Evolutionary conservation across 1,140 invertebrate species (phyloP), one percentile per base, ranked within the genome.

Genomic region (Globodera rostochiensis): DNA sequence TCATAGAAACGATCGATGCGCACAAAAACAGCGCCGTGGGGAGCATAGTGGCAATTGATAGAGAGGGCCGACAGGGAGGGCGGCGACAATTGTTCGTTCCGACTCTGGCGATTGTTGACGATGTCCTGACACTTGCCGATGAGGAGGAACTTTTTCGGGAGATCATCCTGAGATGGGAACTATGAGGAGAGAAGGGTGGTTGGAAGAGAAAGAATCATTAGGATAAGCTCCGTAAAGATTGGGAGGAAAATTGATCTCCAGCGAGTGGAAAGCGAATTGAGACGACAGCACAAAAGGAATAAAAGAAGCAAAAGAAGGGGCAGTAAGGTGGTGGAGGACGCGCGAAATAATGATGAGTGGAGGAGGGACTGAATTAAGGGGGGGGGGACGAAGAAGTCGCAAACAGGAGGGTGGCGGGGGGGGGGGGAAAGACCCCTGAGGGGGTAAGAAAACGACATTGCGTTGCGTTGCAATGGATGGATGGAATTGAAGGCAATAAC

Each of bases 261-360:
- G 46, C 25, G 73, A 74, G n/a, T n/a, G 45, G 66, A 76, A 46
- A 57, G 45, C 8, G 66, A 53, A 75, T 64, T 60, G 25, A 76
- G 66, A 76, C 36, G n/a, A n/a, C n/a, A 50, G 57, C 57, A 64
- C 73, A 21, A 74, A 74, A 74, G 60, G 49, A 50, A 45, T 57
- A 66, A 57, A 57, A 76, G 15, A 36, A 76, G 47, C 19, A 36
- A 45, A 8, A 76, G 66, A 8, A 60, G 74, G 57, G 36, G 49
- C 4, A 57, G 36, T 13, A 19, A 15, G 19, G 25, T 15, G 74
- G 15, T 13, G 13, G 13, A 13, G 64, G 21, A 19, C 46, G 64
- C 45, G 45, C 46, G 66, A 57, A 75, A 75, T 19, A 45, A 36
- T 53, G 36, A 5, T 25, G 73, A n/a, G 73, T 8, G 6, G 15